Conservation (phyloP, 2,888 invertebrate species). For the Lasioglossum leucozonium region DNA sequence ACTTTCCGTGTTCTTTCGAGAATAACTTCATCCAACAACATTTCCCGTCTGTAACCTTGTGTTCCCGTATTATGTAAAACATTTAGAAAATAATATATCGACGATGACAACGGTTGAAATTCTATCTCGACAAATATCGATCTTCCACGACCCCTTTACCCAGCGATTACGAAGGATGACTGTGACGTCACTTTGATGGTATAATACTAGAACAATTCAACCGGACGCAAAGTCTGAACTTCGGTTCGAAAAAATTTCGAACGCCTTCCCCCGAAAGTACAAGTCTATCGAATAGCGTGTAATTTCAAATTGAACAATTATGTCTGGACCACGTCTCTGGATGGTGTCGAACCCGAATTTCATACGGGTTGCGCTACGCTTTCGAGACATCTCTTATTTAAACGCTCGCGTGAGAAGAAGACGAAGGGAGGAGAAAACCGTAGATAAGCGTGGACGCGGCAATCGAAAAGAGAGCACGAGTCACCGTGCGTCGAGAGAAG, state of each 20-base stretch:
- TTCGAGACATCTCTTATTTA: constrained; percentile 15
- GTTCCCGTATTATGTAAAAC: too few relatives aligned
- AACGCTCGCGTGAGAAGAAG: constrained; percentile 12
- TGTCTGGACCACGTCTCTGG: background rate
- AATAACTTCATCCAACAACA: background rate
- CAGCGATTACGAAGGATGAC: too few relatives aligned
- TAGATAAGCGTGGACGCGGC: constrained; percentile 63
- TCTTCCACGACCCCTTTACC: background rate
- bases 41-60: too few relatives aligned
- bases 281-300: background rate
- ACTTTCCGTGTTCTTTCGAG: background rate
- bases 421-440: constrained; percentile 31
- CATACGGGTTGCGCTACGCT: constrained; percentile 7
- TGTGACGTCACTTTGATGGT: too few relatives aligned
- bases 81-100: background rate
- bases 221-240: too few relatives aligned
- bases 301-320: background rate
- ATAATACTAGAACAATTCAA: too few relatives aligned
- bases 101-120: too few relatives aligned
- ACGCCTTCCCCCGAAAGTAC: background rate
- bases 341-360: background rate
- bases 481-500: constrained; percentile 65
- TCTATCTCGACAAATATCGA: background rate
- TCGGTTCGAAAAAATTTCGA: background rate
- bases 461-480: constrained; percentile 53